phyloP scores from a whole-genome alignment of 2,888 invertebrate genomes.

The Chymomyza amoena region DNA sequence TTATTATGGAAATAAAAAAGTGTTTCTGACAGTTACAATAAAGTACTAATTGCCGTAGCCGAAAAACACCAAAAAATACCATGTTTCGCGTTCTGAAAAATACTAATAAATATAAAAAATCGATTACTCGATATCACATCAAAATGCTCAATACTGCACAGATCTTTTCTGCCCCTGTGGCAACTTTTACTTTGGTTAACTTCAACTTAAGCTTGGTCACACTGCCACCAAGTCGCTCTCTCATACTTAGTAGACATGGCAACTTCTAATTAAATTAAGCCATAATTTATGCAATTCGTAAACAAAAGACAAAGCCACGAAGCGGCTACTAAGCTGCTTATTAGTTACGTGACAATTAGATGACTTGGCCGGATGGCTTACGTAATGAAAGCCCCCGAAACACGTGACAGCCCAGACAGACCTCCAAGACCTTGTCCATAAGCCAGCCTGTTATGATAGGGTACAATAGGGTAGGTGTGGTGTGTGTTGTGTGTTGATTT shows the following conservation, averaged over 20 bases:
- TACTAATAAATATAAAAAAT: no score
- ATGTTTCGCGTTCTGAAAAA: no score
- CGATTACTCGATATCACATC: no score
- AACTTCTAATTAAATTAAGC: constrained; percentile 52
- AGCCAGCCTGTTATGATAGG: neutral
- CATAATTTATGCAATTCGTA: constrained; percentile 48
- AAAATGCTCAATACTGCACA: no score
- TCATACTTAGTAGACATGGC: neutral
- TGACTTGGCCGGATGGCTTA: neutral
- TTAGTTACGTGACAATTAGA: constrained; percentile 59
- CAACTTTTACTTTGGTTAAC: no score
- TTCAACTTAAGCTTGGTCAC: neutral
- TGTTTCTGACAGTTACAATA: no score
- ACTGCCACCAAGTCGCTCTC: neutral
- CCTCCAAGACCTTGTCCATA: neutral
- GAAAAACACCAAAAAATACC: no score
- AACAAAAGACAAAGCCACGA: constrained; percentile 3
- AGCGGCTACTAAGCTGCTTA: constrained; percentile 38
- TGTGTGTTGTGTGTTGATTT: neutral
- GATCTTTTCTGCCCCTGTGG: no score
- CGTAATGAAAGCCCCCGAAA: neutral
- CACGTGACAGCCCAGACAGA: neutral
- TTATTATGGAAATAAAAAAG: no score
- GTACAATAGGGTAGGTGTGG: neutral
- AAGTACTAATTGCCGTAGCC: no score